Conservation (phyloP, 2,113 vertebrate species). For the Spermophilus dauricus region DNA sequence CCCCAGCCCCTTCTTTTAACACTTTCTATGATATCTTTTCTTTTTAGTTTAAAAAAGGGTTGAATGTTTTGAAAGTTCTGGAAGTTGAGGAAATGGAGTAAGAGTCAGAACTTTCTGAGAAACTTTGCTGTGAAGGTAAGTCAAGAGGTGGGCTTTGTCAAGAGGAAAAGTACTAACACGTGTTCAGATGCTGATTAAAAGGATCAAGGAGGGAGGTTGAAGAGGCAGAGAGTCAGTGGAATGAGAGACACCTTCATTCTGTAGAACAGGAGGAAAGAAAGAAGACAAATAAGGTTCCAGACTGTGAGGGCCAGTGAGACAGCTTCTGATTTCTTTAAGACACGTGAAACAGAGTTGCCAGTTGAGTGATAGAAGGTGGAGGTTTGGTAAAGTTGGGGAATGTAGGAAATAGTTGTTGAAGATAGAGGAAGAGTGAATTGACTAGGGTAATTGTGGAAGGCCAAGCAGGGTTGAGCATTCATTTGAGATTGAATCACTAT, state of each 20-base stretch:
- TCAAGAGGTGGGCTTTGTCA: background rate
- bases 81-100: slow-evolving; percentile 28
- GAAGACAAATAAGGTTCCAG: background rate
- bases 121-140: background rate
- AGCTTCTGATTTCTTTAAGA: background rate
- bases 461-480: background rate
- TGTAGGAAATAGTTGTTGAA: background rate
- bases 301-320: background rate
- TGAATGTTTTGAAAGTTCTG: slow-evolving; percentile 51
- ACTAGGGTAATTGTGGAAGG: background rate
- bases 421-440: background rate
- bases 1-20: no score
- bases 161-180: background rate
- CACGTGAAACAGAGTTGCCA: background rate
- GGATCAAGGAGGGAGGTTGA: background rate
- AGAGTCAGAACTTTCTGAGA: slow-evolving; percentile 25
- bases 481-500: background rate
- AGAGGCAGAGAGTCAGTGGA: background rate
- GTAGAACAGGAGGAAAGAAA: background rate
- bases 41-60: background rate
- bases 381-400: background rate
- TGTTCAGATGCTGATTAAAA: background rate
- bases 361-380: background rate
- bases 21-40: background rate
- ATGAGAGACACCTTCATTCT: background rate